Percentiles rank a stretch among this genome's conserved stretches.
Evolutionary conservation across 2,113 vertebrate species (phyloP).

Genomic region (Aegithalos caudatus): DNA sequence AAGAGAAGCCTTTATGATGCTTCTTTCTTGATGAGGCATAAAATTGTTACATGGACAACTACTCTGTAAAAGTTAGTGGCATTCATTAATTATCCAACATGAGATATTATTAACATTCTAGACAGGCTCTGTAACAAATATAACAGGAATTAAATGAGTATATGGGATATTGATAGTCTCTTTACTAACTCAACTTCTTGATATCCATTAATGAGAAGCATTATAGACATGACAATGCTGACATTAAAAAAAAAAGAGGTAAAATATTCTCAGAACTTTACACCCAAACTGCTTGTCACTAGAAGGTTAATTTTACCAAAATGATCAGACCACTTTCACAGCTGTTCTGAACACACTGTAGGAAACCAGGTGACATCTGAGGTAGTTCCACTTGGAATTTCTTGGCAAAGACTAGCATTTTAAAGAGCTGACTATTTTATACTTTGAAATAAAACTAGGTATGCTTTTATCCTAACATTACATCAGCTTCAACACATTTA

Average conservation of each 20-base stretch:
- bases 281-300: neutral
- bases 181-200: neutral
- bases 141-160: neutral
- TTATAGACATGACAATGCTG: neutral
- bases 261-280: neutral
- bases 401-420: neutral
- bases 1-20: neutral
- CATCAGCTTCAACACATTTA: neutral
- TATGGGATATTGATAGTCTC: neutral
- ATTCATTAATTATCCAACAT: neutral
- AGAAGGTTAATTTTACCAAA: neutral
- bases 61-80: constrained; percentile 12
- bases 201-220: neutral
- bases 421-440: neutral
- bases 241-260: neutral
- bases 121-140: neutral
- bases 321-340: neutral
- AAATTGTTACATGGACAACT: constrained; percentile 34
- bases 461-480: neutral
- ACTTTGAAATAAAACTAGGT: neutral
- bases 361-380: neutral
- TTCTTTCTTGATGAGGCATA: constrained; percentile 43
- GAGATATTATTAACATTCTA: neutral
- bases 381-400: neutral
- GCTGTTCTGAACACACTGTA: neutral